Evolutionary conservation across 2,113 vertebrate genomes (phyloP), one percentile per base, ranked within the genome.

Genomic region (Rhabdomys dilectus): DNA sequence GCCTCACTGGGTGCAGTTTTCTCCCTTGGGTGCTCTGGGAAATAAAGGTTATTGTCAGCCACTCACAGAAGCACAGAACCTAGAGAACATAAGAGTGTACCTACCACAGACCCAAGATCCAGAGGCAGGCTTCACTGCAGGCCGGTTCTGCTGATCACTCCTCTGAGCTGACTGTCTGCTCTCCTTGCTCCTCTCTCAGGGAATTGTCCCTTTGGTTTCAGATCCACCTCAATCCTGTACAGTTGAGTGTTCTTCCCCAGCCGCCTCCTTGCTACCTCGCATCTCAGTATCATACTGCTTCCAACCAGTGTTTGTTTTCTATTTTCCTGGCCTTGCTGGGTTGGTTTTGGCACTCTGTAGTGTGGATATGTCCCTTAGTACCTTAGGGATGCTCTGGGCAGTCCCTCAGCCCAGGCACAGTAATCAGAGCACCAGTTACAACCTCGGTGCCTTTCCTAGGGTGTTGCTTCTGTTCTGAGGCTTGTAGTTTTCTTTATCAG

Each of bases 21-120:
- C 29, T 72, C 19, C 56, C 0, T 60, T 29, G 68, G 42, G 39
- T 42, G 45, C 53, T 87, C 75, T 51, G 62, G 53, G 45, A 91
- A 21, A 12, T 21, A 16, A 84, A 22, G 53, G 26, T 92, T 73
- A 21, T 26, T 22, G 2, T 36, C 75, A 4, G n/a, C 39, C 29
- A 82, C 84, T 94, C 76, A 92, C 51, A 85, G 70, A 84, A 91
- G 73, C 53, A 76, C 80, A 42, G 60, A 76, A 7, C 62, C n/a
- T 36, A 70, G 36, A 92, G 62, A 75, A 66, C 24, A 56, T 75
- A 77, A 68, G 29, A 34, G 15, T 26, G 5, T 88, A 51, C 64
- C 80, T 17, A 22, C 7, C 8, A 62, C 39, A 70, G 77, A 75
- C 29, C 53, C 56, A 68, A 19, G 39, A 62, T 56, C 84, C 39